Conservation (phyloP, 2,797 vertebrate genomes). For the Sandelia bainsii region DNA sequence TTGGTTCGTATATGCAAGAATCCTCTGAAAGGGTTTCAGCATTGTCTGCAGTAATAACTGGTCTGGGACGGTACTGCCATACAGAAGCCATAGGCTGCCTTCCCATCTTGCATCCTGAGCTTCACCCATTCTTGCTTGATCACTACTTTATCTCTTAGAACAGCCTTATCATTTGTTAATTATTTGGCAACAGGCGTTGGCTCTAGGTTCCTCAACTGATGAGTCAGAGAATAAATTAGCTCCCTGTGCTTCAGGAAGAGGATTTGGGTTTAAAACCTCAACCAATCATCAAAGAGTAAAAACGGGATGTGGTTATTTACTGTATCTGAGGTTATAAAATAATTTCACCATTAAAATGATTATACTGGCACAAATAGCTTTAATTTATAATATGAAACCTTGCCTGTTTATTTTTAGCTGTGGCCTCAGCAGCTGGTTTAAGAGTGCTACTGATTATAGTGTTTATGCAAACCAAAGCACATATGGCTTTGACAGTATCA, state of each 20-base stretch:
- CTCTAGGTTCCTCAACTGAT: constrained; percentile 64
- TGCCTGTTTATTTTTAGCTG: constrained; percentile 75
- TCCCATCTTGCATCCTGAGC: constrained; percentile 19
- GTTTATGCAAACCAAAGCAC: constrained; percentile 72
- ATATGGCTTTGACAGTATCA: constrained; percentile 70
- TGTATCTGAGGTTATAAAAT: constrained; percentile 64
- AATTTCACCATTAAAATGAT: constrained; percentile 68
- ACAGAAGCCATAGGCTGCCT: constrained; percentile 24
- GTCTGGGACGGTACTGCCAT: constrained; percentile 27
- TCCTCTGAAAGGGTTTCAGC: not conserved
- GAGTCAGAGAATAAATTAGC: constrained; percentile 64
- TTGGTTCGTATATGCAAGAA: not conserved
- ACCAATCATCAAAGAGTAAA: constrained; percentile 66
- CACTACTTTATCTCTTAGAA: constrained; percentile 63
- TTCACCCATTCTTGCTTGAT: constrained; percentile 54
- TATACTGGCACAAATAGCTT: constrained; percentile 55
- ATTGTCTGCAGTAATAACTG: constrained; percentile 9
- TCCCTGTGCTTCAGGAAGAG: constrained; percentile 46
- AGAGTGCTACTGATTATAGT: constrained; percentile 82
- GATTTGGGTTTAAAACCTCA: constrained; percentile 66
- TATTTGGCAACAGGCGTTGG: constrained; percentile 59
- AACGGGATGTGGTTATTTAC: constrained; percentile 71
- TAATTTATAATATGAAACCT: constrained; percentile 66
- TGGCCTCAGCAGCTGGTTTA: constrained; percentile 67
- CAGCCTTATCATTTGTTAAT: constrained; percentile 70